Base-by-base conservation (phyloP, 2,888 invertebrate genomes). In the Ganaspis brasiliensis region DNA sequence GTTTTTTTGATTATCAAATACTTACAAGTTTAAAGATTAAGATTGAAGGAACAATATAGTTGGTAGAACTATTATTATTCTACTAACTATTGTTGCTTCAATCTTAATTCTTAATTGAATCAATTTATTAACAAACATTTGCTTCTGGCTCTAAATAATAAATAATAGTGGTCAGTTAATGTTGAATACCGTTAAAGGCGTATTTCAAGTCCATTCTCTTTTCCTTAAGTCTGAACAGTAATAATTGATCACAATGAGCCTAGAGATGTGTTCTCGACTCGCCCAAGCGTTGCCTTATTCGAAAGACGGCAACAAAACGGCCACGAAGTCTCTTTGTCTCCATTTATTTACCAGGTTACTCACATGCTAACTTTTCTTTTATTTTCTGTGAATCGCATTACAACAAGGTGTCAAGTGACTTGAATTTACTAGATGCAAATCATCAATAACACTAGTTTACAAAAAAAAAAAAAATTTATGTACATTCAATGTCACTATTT, bases 211-310 rank as follows among this genome's bases (percentile, higher is more conserved):
- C 24, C 26, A 56, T 56, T 56, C 56, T 56, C 56, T 56, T 56
- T 56, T 56, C 14, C 56, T 24, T 5, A 24, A 56, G 56, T 56
- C 56, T 56, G 26, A 56, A 26, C 56, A 56, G 24, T 24, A 21
- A 56, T 56, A 56, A 56, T 56, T 56, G 56, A 56, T 56, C 56
- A 56, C 56, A 56, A 56, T 56, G 56, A 56, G 56, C 56, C 9
- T 24, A 26, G 56, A 56, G 56, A 26, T 56, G 56, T 56, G 1
- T 56, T 56, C 56, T 56, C 12, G 56, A 56, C 56, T 56, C 26
- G 26, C 26, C 26, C 56, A 56, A 24, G 56, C 24, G 24, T 56
- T 21, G 56, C 56, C 56, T 24, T 56, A 56, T 56, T 56, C 56
- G 56, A 56, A 56, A 56, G 56, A 56, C 56, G 56, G 56, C 56